Evolutionary conservation across 92 coral and sea anemone species (phyloP), one percentile per base, ranked within the genome.

Genomic region (Zoanthus sociatus): DNA sequence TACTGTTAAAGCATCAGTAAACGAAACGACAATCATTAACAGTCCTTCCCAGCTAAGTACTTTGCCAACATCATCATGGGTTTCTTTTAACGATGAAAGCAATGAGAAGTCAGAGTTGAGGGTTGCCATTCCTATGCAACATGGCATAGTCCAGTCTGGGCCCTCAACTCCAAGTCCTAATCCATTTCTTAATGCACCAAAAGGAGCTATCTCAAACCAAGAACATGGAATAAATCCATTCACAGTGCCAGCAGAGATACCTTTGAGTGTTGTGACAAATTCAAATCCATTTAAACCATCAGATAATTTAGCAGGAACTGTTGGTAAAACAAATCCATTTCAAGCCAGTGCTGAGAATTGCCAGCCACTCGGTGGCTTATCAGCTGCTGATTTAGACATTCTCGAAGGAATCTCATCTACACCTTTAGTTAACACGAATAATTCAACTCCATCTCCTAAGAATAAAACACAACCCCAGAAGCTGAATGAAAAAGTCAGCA

Each of bases 281-380:
- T 77, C 98, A 48, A 95, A 95, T 69, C 98, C 98, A 79, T 95
- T 95, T 71, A 93, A 83, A 71, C 73, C 94, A n/a, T 91, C 85
- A 42, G 83, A 83, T 13, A 78, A 58, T 30, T 44, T 33, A n/a
- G 16, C 37, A 0, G 48, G 74, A 61, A 82, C 82, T 16, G 32
- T 77, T 12, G 53, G 73, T 15, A n/a, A 87, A 50, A 88, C 76
- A 30, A 86, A 87, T 74, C 88, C 91, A 14, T 56, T 83, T 78
- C 86, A 91, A 4, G 72, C 56, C 5, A 60, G 10, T 44, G 85
- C 21, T 20, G 26, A 45, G 33, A 18, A 73, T 13, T 17, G 9
- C 2, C 73, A 50, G 64, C 73, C 84, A 10, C 84, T 31, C 1
- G 58, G 85, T 6, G 85, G 85, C 16, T 56, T 81, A n/a, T 81